Evolutionary conservation across 2,113 vertebrate genomes (phyloP).

Genomic region (Scortum barcoo): DNA sequence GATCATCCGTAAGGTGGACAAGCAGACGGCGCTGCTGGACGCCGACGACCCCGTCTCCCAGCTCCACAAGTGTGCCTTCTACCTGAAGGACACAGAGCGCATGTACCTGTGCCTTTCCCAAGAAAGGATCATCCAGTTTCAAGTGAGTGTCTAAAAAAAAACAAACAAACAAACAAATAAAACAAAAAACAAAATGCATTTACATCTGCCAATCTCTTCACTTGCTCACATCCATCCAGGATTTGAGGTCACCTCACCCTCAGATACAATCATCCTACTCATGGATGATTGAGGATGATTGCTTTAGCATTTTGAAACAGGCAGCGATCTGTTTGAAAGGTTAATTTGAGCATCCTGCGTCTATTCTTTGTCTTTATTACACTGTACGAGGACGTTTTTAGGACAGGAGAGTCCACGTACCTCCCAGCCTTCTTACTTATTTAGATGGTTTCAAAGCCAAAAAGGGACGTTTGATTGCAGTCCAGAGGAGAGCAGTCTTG

Average conservation of each 20-base stretch:
- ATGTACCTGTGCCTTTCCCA: conserved; percentile 99
- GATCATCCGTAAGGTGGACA: conserved; percentile 99
- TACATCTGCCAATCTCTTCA: not conserved
- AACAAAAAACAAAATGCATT: no score
- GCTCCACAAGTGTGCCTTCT: conserved; percentile 99
- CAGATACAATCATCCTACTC: not conserved
- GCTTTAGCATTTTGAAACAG: not conserved
- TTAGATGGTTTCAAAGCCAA: not conserved
- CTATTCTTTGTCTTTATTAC: not conserved
- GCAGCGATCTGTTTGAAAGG: not conserved
- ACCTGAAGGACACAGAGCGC: conserved; percentile 99
- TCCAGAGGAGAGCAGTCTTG: not conserved
- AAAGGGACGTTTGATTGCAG: not conserved
- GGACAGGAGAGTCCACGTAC: not conserved
- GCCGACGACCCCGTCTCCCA: conserved; percentile 99
- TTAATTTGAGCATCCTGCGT: not conserved
- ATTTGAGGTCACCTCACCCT: not conserved
- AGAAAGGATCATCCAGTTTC: conserved; percentile 99
- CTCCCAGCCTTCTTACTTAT: not conserved
- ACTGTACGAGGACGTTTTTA: not conserved
- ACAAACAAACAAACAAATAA: no score
- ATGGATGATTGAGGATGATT: conserved; percentile 5
- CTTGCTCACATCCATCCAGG: not conserved
- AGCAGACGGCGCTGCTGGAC: conserved; percentile 97
- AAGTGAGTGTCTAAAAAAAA: conserved; percentile 88